Evolutionary conservation across 2,113 vertebrate species (phyloP).

Genomic region (Hylia prasina): DNA sequence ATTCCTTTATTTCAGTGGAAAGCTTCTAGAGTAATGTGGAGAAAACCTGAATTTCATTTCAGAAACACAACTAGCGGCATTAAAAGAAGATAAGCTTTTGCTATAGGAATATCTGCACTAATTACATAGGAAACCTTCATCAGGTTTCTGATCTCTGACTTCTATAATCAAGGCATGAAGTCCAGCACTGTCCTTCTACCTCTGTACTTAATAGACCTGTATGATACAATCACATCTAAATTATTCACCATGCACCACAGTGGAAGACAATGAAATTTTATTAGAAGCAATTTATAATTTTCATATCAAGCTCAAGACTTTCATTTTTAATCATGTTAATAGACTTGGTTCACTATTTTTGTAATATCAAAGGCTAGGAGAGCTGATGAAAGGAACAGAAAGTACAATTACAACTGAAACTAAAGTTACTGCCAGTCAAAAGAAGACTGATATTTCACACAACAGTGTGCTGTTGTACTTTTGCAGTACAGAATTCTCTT

Average conservation of each 20-base stretch:
- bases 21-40: neutral
- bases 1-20: neutral
- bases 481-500: neutral
- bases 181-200: neutral
- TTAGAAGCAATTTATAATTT: neutral
- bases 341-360: neutral
- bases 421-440: neutral
- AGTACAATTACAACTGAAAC: neutral
- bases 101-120: neutral
- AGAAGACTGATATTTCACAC: neutral
- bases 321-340: neutral
- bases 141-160: neutral
- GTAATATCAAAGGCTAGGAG: neutral
- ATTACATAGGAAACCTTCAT: neutral
- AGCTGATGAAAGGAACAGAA: neutral
- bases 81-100: neutral
- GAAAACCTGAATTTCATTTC: neutral
- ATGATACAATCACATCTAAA: neutral
- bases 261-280: neutral
- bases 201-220: neutral
- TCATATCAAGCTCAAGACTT: neutral
- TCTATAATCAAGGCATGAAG: neutral
- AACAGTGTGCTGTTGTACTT: neutral
- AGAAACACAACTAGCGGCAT: neutral
- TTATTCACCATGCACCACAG: neutral